Evolutionary conservation across 2,888 invertebrate genomes (phyloP).

Genomic region (Diarsia brunnea): DNA sequence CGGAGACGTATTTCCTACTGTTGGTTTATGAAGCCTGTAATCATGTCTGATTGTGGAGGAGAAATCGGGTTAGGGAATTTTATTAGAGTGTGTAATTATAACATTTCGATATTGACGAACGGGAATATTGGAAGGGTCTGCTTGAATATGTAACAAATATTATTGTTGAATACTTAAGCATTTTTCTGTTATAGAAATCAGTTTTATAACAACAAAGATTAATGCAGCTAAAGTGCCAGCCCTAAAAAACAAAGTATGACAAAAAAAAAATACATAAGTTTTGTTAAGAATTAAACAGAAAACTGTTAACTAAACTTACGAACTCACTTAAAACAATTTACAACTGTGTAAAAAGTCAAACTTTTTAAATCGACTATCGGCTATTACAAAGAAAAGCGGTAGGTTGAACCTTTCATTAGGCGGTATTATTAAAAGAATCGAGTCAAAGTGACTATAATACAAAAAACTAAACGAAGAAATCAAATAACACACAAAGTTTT

Average conservation of each 20-base stretch:
- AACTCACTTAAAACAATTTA: background rate
- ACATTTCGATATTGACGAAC: background rate
- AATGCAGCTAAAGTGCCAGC: background rate
- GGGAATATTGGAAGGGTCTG: background rate
- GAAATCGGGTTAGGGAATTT: slow-evolving; percentile 18
- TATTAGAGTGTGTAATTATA: background rate
- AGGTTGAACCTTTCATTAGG: background rate
- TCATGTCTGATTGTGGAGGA: slow-evolving; percentile 29
- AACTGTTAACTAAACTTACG: background rate
- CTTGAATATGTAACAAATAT: background rate
- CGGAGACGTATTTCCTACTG: slow-evolving; percentile 35
- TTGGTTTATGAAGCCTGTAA: slow-evolving; percentile 46
- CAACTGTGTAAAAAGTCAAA: slow-evolving; percentile 3
- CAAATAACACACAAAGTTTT: background rate
- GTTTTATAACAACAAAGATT: background rate
- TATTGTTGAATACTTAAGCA: background rate
- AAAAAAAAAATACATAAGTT: background rate
- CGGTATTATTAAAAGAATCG: background rate
- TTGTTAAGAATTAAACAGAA: background rate
- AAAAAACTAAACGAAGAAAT: slow-evolving; percentile 10
- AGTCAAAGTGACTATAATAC: background rate
- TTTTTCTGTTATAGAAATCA: background rate
- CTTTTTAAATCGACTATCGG: background rate
- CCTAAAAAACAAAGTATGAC: background rate
- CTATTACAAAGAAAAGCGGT: background rate